Evolutionary conservation across 2,888 invertebrate species (phyloP), one percentile per base, ranked within the genome.

Genomic region (Stegana nigrithorax): DNA sequence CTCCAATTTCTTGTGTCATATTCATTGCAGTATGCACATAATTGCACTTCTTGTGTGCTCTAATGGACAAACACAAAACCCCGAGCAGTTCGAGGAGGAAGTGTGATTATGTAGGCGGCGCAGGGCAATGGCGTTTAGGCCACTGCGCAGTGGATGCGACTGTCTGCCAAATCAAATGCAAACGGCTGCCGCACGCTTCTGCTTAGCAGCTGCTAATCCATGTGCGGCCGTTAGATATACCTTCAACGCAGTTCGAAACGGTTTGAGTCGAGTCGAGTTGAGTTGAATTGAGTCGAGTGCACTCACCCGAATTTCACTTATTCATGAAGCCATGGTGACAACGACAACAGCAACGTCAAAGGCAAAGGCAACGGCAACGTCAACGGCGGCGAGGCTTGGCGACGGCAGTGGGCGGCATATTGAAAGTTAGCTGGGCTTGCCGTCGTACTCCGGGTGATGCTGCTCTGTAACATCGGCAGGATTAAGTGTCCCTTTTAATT

Each of bases 401-500:
- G n/a, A n/a, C n/a, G n/a, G n/a, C n/a, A n/a, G n/a, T n/a, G n/a
- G n/a, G n/a, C n/a, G n/a, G n/a, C n/a, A n/a, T n/a, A n/a, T n/a
- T n/a, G n/a, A n/a, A n/a, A n/a, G n/a, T n/a, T n/a, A n/a, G n/a
- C n/a, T n/a, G n/a, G n/a, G n/a, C n/a, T n/a, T n/a, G n/a, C n/a
- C n/a, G n/a, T n/a, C n/a, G n/a, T n/a, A n/a, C n/a, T n/a, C n/a
- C n/a, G n/a, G n/a, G n/a, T n/a, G n/a, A n/a, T n/a, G n/a, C n/a
- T n/a, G n/a, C n/a, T n/a, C n/a, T n/a, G n/a, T n/a, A n/a, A 64
- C 73, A 69, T 70, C 68, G 68, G 67, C 72, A 68, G 76, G 80
- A 75, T 75, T 73, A 69, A 67, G 69, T 78, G 78, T 80, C 77
- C 79, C 69, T 75, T 80, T 75, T 80, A 75, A 75, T 75, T 75